phyloP scores from a whole-genome alignment of 2,113 vertebrate species.

The Charina bottae region DNA sequence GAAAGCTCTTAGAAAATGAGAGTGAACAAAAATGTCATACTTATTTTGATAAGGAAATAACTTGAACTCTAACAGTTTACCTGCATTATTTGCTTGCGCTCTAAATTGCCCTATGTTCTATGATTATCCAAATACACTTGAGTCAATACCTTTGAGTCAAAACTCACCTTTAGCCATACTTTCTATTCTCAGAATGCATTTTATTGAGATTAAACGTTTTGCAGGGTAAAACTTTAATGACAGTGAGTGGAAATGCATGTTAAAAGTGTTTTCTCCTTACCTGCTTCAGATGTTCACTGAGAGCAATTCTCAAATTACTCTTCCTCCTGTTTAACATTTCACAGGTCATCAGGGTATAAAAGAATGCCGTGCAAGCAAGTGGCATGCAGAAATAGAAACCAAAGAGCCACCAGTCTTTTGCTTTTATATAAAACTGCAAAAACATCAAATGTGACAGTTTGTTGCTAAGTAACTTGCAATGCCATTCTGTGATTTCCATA shows the following conservation, averaged over 20 bases:
- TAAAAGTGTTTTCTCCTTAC: conserved; percentile 64
- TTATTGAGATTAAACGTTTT: conserved; percentile 13
- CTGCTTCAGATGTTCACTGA: conserved; percentile 98
- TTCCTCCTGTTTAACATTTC: conserved; percentile 97
- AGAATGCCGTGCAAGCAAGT: conserved; percentile 87
- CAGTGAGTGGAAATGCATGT: neutral
- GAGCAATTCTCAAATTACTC: conserved; percentile 90
- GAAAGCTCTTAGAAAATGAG: conserved; percentile 31
- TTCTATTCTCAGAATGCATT: conserved; percentile 17
- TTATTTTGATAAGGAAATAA: conserved; percentile 30
- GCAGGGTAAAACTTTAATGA: conserved; percentile 18
- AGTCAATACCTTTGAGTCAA: conserved; percentile 5
- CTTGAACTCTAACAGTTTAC: neutral
- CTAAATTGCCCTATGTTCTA: conserved; percentile 31
- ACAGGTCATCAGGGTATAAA: conserved; percentile 95
- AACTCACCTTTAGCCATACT: conserved; percentile 25
- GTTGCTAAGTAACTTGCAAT: neutral
- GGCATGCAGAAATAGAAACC: conserved; percentile 97
- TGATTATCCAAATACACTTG: conserved; percentile 35
- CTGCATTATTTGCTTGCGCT: conserved; percentile 16
- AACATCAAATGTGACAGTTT: conserved; percentile 26
- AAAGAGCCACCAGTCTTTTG: conserved; percentile 97
- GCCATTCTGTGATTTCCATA: neutral
- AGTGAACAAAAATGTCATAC: neutral
- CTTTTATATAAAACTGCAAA: conserved; percentile 82